phyloP scores from a whole-genome alignment of 2,797 vertebrate species.

The Anomalospiza imberbis region DNA sequence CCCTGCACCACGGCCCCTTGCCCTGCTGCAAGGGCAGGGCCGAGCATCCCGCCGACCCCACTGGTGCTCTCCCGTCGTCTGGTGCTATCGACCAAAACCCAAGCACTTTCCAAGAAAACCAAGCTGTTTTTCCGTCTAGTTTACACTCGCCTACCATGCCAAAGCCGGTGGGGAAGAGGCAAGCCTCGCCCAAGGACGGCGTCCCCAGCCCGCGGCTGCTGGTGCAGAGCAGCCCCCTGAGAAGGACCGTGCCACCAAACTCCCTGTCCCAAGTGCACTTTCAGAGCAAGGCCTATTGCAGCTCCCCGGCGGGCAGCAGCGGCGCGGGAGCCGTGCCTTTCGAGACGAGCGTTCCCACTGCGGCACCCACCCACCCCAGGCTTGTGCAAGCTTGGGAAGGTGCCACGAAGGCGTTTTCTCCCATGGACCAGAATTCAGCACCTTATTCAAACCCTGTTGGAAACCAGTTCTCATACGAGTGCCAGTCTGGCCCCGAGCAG shows the following conservation, averaged over 20 bases:
- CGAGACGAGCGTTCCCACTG: conserved; percentile 76
- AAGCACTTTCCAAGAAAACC: conserved; percentile 80
- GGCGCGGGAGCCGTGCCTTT: conserved; percentile 77
- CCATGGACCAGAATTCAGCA: conserved; percentile 78
- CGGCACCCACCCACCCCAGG: conserved; percentile 70
- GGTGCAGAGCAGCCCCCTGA: conserved; percentile 79
- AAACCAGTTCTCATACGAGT: conserved; percentile 81
- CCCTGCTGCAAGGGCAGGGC: conserved; percentile 78
- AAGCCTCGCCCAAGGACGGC: conserved; percentile 74
- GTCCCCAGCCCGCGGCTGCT: conserved; percentile 79
- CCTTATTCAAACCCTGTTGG: conserved; percentile 78
- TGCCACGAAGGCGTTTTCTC: conserved; percentile 78
- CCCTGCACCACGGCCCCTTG: conserved; percentile 63
- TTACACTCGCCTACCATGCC: conserved; percentile 78
- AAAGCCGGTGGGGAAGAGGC: conserved; percentile 78
- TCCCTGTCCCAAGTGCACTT: conserved; percentile 87
- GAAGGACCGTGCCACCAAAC: conserved; percentile 81
- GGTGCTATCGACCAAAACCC: conserved; percentile 80
- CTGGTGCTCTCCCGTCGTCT: conserved; percentile 79
- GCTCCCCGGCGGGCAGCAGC: conserved; percentile 67
- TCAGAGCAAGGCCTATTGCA: conserved; percentile 81
- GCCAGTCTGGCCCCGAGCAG: conserved; percentile 81
- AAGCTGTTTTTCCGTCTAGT: conserved; percentile 79
- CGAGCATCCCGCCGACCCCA: conserved; percentile 76
- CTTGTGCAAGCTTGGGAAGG: conserved; percentile 87